Percentiles rank a stretch among this genome's conserved stretches.
These are phyloP conservation scores for Scolanthus callimorphus DNA, from an alignment of 92 coral and sea anemone species.

Conservation along the genomic window DNA sequence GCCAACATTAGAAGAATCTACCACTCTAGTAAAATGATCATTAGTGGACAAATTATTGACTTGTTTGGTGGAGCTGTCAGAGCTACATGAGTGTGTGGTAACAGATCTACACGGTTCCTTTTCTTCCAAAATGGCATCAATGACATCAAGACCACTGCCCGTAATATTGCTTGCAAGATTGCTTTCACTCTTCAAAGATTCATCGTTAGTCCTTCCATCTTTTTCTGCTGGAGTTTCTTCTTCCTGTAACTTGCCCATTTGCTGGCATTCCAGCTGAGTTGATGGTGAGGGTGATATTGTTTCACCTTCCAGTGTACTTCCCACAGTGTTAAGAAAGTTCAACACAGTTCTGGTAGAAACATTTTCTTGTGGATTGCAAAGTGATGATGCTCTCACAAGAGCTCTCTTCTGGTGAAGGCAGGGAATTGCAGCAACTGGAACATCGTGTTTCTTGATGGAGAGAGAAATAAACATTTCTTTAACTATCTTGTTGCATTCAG, in stretches of 20 bases:
- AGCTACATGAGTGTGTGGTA: no score
- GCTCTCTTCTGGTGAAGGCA: constrained; percentile 85
- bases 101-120: no score
- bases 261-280: neutral
- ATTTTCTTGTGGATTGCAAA: neutral
- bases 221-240: neutral
- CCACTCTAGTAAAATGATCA: neutral
- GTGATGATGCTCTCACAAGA: constrained; percentile 7
- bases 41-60: neutral
- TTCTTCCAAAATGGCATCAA: constrained; percentile 7
- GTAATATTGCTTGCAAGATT: neutral
- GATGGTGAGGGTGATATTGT: neutral
- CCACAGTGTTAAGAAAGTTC: constrained; percentile 44
- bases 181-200: neutral
- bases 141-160: constrained; percentile 43
- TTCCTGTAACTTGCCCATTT: neutral
- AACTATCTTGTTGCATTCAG: neutral
- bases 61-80: no score
- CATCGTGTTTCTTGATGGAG: constrained; percentile 97
- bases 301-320: constrained; percentile 2
- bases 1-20: neutral
- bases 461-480: no score
- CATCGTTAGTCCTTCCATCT: neutral
- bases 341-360: constrained; percentile 8
- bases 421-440: constrained; percentile 93